A percentile compares a stretch with the other conserved stretches of the same genome.
Evolutionary conservation across 2,797 vertebrate genomes (phyloP).

Genomic region (Heterohyrax brucei): DNA sequence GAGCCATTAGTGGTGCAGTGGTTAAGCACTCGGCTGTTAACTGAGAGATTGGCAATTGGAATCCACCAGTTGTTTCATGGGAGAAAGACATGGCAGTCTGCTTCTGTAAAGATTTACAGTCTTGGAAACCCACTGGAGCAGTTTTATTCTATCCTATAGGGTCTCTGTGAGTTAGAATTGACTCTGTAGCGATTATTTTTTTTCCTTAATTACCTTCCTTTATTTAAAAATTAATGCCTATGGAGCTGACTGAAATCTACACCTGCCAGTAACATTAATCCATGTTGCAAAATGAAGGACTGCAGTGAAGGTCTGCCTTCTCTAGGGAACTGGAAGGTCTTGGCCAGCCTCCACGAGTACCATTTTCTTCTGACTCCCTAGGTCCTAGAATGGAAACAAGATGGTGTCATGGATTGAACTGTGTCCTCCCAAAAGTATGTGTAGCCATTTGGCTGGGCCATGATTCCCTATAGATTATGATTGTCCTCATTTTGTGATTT

Average conservation of each 20-base stretch:
- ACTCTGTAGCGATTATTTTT: neutral
- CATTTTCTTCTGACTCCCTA: constrained; percentile 43
- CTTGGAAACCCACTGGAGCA: neutral
- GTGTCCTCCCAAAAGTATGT: no score
- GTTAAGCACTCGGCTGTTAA: no score
- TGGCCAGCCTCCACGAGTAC: neutral
- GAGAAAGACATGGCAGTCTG: neutral
- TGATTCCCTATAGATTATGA: no score
- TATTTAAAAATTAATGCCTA: constrained; percentile 58
- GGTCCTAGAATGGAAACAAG: constrained; percentile 16
- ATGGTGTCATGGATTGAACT: no score
- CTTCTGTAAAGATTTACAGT: neutral
- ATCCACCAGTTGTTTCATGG: no score
- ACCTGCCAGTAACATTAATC: constrained; percentile 50
- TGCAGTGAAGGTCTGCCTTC: neutral
- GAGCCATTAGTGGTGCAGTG: no score
- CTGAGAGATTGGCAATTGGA: no score
- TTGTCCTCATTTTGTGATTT: no score
- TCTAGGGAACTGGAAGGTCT: constrained; percentile 36
- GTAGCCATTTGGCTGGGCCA: no score
- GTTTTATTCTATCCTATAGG: neutral
- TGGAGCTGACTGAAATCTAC: constrained; percentile 49
- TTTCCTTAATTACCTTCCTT: neutral
- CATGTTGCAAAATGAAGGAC: constrained; percentile 60
- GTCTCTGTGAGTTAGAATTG: neutral